Percentiles rank a stretch among this genome's conserved stretches.
Conservation (phyloP, 2,888 invertebrate genomes). For the Clivina fossor region DNA sequence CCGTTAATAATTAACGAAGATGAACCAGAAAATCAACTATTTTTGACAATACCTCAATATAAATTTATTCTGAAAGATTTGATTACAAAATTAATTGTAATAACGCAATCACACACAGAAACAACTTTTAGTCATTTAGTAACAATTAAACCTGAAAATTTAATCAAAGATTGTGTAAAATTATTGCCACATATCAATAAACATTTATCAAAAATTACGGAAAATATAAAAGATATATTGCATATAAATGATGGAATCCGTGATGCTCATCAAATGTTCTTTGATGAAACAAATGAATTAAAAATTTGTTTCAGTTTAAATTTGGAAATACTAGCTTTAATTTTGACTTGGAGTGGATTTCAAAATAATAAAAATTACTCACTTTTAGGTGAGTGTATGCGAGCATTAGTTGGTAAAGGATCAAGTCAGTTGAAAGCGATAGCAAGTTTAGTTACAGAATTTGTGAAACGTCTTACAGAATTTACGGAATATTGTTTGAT, state of each 20-base stretch:
- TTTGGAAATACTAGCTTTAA: conserved; percentile 50
- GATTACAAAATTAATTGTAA: conserved; percentile 57
- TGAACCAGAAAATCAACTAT: conserved; percentile 24
- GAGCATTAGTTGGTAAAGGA: conserved; percentile 50
- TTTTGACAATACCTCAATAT: conserved; percentile 41
- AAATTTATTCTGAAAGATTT: conserved; percentile 63
- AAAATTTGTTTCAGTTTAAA: conserved; percentile 53
- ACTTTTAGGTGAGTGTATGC: conserved; percentile 58
- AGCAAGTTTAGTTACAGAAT: conserved; percentile 48
- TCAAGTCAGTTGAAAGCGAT: conserved; percentile 44
- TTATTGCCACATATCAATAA: conserved; percentile 56
- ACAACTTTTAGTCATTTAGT: conserved; percentile 45
- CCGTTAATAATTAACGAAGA: conserved; percentile 45
- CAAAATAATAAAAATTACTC: conserved; percentile 47
- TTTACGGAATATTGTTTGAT: conserved; percentile 59
- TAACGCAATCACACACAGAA: conserved; percentile 45
- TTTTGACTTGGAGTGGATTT: conserved; percentile 59
- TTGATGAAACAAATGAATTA: conserved; percentile 55
- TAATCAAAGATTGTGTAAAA: conserved; percentile 50
- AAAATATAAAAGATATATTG: conserved; percentile 51
- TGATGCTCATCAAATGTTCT: conserved; percentile 61
- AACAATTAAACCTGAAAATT: conserved; percentile 46
- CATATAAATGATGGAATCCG: conserved; percentile 58
- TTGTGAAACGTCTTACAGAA: conserved; percentile 53
- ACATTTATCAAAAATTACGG: conserved; percentile 52